Base-by-base conservation (phyloP, 1,140 invertebrate genomes). In the Drosophila persimilis region DNA sequence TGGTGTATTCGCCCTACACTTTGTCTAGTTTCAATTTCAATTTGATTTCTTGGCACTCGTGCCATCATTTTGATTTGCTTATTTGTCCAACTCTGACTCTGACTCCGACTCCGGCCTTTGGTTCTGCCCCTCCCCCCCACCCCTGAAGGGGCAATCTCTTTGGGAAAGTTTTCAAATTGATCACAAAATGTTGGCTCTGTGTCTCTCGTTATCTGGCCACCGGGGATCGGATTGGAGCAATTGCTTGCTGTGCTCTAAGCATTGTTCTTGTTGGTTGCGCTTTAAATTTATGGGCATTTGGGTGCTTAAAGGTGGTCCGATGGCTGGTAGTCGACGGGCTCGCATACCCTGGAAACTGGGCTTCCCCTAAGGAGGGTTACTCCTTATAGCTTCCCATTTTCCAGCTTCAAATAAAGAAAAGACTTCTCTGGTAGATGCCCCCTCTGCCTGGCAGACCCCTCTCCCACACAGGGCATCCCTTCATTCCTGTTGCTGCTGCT, bases 11-110 rank as follows among this genome's bases (percentile, higher is more conserved):
- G 35, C 17, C n/a, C 31, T 55, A 60, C 77, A 70, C 73, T 85
- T 85, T 86, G 81, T 86, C 81, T 85, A 86, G 81, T 77, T 85
- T 86, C 81, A 80, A 86, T 85, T 80, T 80, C 77, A 80, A 80
- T 80, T 81, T 86, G 73, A 85, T 85, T 74, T 67, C 56, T 44
- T 65, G 66, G 47, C 41, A 52, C 51, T 77, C 50, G 57, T 62
- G 60, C 72, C 72, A 52, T 69, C 63, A 69, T 61, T 67, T 61
- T 76, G 73, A 80, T 80, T 80, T 76, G 73, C 81, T 86, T 85
- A 84, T 84, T 85, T 76, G 72, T 75, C 63, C 41, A 52, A 31
- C 51, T 69, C 44, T 26, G 31, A 43, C 63, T 35, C 52, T 8
- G 9, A 17, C 22, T 45, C 41, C 0, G 29, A 20, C 20, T 20